These are phyloP conservation scores for Adelphocoris suturalis DNA, from an alignment of 2,888 invertebrate genomes.

Conservation along the genomic window DNA sequence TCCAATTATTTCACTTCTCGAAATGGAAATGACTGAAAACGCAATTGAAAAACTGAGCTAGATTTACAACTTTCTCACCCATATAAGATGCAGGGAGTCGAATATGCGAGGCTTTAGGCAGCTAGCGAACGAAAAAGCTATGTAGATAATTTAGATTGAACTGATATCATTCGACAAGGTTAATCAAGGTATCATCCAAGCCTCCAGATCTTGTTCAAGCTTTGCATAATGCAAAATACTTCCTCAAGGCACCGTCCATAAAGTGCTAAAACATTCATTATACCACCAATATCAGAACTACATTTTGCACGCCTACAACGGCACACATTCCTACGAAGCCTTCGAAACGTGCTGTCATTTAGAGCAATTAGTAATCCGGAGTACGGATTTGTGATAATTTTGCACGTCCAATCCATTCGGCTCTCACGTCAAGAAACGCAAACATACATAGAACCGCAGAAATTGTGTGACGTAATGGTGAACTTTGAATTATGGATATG, in stretches of 20 bases:
- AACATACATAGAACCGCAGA: background rate
- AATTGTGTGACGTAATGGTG: background rate
- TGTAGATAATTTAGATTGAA: background rate
- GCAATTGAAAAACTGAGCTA: slow-evolving; percentile 20
- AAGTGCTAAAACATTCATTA: background rate
- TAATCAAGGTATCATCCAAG: background rate
- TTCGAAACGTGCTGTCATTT: background rate
- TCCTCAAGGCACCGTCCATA: background rate
- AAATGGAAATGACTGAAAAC: slow-evolving; percentile 52
- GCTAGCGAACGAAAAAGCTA: background rate
- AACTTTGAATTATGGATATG: no score
- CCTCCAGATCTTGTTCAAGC: background rate
- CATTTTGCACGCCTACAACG: background rate
- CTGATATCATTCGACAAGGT: background rate
- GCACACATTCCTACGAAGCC: background rate
- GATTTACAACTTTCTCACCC: background rate
- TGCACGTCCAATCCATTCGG: background rate
- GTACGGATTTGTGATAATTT: background rate
- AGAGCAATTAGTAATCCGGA: background rate
- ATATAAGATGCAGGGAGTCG: background rate
- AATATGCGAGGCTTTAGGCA: background rate
- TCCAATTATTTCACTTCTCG: slow-evolving; percentile 64
- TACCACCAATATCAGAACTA: background rate
- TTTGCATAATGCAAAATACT: background rate
- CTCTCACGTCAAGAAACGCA: background rate